phyloP scores from a whole-genome alignment of 2,888 invertebrate species.

The Parasteatoda lunata region DNA sequence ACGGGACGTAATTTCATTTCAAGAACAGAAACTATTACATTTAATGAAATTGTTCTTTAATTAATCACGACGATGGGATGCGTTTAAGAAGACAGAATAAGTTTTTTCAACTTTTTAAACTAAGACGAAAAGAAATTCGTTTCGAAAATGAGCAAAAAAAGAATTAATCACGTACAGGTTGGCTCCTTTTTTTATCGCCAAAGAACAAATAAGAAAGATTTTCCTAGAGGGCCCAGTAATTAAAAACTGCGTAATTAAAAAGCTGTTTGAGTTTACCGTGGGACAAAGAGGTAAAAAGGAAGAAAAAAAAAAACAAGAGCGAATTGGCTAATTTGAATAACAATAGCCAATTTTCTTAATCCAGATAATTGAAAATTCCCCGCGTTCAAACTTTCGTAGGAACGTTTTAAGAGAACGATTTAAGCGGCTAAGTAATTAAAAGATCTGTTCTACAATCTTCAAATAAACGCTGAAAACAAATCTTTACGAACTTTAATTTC shows the following conservation, averaged over 20 bases:
- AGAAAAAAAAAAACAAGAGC: background rate
- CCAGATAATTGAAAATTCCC: conserved; percentile 38
- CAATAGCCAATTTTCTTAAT: conserved; percentile 19
- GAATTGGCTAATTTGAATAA: conserved; percentile 36
- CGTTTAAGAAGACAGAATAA: too few relatives aligned
- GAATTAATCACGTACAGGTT: conserved; percentile 24
- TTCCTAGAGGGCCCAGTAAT: conserved; percentile 9
- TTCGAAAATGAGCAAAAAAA: background rate
- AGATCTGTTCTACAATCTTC: background rate
- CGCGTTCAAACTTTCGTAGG: background rate
- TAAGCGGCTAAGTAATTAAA: background rate
- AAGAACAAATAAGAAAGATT: background rate
- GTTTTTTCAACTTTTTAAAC: background rate
- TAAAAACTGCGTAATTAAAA: conserved; percentile 54
- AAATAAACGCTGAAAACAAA: too few relatives aligned
- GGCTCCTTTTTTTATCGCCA: background rate
- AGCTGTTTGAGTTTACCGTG: conserved; percentile 6
- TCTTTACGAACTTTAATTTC: too few relatives aligned
- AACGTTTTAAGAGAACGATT: background rate
- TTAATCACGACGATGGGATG: background rate
- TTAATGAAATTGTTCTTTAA: background rate
- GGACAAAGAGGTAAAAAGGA: conserved; percentile 22
- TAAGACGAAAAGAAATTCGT: too few relatives aligned
- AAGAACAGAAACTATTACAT: too few relatives aligned
- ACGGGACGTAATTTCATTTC: too few relatives aligned